These are phyloP conservation scores for Leucoraja ocellata DNA, from an alignment of 2,797 vertebrate species.

Conservation along the genomic window DNA sequence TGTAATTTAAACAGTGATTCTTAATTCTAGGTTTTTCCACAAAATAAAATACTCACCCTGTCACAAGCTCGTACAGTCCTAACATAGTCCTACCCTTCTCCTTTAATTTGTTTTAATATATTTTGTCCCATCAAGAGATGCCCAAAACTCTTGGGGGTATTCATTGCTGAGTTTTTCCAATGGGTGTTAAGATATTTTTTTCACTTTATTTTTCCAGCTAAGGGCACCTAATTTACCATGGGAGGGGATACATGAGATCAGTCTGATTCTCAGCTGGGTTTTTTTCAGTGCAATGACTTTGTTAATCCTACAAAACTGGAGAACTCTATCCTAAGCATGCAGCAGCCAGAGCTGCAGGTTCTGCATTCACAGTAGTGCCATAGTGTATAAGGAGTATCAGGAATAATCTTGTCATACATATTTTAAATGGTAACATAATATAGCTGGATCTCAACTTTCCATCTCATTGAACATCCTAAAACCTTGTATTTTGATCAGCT, in stretches of 20 bases:
- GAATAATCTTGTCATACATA: not conserved
- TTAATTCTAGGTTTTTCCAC: no score
- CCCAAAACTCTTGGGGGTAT: not conserved
- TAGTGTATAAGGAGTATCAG: not conserved
- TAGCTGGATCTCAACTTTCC: no score
- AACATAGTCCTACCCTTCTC: not conserved
- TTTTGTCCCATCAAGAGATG: not conserved
- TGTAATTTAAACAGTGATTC: no score
- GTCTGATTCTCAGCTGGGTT: not conserved
- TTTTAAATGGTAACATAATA: not conserved
- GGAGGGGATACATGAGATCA: not conserved
- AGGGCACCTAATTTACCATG: not conserved
- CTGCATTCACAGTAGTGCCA: not conserved
- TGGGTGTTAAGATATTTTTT: not conserved
- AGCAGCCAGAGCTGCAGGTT: not conserved
- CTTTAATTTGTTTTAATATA: not conserved
- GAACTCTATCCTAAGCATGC: not conserved
- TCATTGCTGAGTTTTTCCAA: not conserved
- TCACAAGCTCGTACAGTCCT: no score
- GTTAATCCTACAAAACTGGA: not conserved
- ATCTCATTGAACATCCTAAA: not conserved
- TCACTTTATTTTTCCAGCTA: not conserved
- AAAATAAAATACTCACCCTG: no score
- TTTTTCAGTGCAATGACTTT: not conserved
- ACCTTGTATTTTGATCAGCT: conserved; percentile 46